Percentiles rank a stretch among this genome's conserved stretches.
These are phyloP conservation scores for Catocala fraxini DNA, from an alignment of 2,888 invertebrate genomes.

Conservation along the genomic window DNA sequence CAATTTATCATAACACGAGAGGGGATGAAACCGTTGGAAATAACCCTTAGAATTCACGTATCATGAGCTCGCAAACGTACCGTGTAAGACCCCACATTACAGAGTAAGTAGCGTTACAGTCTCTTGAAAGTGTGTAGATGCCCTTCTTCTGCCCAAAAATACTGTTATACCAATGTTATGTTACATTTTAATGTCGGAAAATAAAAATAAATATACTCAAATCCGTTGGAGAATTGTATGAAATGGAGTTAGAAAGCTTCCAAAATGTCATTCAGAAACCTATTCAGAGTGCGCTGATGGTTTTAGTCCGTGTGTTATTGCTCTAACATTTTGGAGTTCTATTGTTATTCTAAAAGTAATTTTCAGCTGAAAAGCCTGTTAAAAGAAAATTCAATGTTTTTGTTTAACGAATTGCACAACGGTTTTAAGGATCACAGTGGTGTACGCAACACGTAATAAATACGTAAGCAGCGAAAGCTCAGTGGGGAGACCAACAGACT, in stretches of 20 bases:
- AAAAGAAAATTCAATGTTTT: neutral
- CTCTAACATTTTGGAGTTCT: neutral
- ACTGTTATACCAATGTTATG: slow-evolving; percentile 28
- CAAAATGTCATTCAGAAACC: neutral
- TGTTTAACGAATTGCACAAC: too few relatives aligned
- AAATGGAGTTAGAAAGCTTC: neutral
- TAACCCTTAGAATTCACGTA: slow-evolving; percentile 54
- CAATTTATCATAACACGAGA: slow-evolving; percentile 47
- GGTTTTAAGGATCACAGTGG: too few relatives aligned
- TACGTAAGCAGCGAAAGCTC: too few relatives aligned
- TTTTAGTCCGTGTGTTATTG: neutral
- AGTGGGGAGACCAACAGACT: too few relatives aligned
- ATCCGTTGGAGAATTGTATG: slow-evolving; percentile 5
- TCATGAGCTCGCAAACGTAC: slow-evolving; percentile 57
- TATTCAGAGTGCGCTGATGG: neutral
- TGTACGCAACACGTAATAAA: too few relatives aligned
- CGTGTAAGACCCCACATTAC: slow-evolving; percentile 48
- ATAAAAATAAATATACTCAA: slow-evolving; percentile 10
- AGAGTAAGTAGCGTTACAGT: slow-evolving; percentile 30
- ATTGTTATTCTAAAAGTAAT: neutral
- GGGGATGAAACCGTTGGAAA: slow-evolving; percentile 33
- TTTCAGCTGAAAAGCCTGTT: neutral
- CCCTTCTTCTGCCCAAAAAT: slow-evolving; percentile 16
- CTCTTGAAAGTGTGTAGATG: slow-evolving; percentile 20
- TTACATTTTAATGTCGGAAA: slow-evolving; percentile 31